A percentile compares a stretch with the other conserved stretches of the same genome.
Evolutionary conservation across 2,797 vertebrate genomes (phyloP).

Genomic region (Pampus argenteus): DNA sequence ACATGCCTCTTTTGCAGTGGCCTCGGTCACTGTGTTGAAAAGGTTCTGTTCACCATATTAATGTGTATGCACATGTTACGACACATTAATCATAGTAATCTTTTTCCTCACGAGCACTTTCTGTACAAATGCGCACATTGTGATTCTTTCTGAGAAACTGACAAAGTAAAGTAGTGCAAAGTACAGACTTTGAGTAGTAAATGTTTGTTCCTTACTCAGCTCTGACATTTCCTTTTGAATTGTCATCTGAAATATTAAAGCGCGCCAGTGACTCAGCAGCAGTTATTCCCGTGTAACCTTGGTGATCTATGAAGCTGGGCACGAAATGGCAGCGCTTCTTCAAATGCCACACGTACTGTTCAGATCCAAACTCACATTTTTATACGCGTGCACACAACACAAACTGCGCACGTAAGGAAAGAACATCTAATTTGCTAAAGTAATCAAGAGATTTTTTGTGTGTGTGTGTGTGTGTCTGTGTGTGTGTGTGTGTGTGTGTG

Average conservation of each 20-base stretch:
- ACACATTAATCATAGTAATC: not conserved
- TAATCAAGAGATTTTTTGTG: not conserved
- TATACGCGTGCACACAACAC: not conserved
- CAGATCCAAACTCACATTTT: not conserved
- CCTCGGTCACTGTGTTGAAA: no score
- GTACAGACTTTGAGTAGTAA: constrained; percentile 29
- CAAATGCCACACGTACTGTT: constrained; percentile 31
- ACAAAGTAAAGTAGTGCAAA: not conserved
- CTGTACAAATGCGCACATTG: constrained; percentile 3
- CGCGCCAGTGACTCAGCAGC: constrained; percentile 67
- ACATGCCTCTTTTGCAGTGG: not conserved
- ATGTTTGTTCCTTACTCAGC: constrained; percentile 42
- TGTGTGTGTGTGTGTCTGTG: no score
- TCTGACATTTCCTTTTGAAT: constrained; percentile 70
- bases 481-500: no score
- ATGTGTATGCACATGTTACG: not conserved
- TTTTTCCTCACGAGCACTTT: not conserved
- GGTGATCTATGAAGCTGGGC: constrained; percentile 23
- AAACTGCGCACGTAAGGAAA: not conserved
- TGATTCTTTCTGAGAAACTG: constrained; percentile 1
- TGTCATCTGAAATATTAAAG: constrained; percentile 74
- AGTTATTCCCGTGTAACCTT: constrained; percentile 39
- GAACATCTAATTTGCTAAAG: not conserved
- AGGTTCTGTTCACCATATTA: not conserved
- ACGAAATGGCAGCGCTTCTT: constrained; percentile 13